A percentile compares a stretch with the other conserved stretches of the same genome.
phyloP scores from a whole-genome alignment of 1,140 invertebrate species.

The Macrobrachium rosenbergii region DNA sequence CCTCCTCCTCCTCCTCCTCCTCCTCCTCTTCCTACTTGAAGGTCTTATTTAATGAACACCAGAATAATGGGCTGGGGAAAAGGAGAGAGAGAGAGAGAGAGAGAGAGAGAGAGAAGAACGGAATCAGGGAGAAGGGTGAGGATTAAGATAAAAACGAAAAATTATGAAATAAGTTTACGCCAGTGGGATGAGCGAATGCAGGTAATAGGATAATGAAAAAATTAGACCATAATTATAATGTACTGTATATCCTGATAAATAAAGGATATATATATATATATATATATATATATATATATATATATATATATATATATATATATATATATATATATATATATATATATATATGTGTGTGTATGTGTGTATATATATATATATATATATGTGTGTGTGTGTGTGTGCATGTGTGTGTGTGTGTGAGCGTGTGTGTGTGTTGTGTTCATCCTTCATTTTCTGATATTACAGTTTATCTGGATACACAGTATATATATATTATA shows the following conservation, averaged over 20 bases:
- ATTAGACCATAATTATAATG: background rate
- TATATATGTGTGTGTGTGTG: background rate
- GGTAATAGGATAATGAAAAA: background rate
- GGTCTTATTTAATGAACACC: conserved; percentile 23
- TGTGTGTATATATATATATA: background rate
- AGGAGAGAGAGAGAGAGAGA: background rate
- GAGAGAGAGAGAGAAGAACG: background rate
- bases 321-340: background rate
- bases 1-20: no score
- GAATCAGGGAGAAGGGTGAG: background rate
- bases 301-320: no score
- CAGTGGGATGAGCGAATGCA: background rate
- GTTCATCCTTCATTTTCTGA: no score
- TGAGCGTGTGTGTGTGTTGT: background rate
- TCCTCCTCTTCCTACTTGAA: background rate
- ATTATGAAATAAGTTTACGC: background rate
- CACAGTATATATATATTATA: no score
- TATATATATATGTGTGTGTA: background rate
- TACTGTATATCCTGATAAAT: no score
- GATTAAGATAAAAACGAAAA: background rate
- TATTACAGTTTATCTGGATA: no score
- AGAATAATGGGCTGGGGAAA: background rate
- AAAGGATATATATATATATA: no score
- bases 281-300: no score
- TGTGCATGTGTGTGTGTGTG: background rate